A percentile compares a stretch with the other conserved stretches of the same genome.
phyloP scores from a whole-genome alignment of 2,888 invertebrate genomes.

The Hymenopus coronatus region DNA sequence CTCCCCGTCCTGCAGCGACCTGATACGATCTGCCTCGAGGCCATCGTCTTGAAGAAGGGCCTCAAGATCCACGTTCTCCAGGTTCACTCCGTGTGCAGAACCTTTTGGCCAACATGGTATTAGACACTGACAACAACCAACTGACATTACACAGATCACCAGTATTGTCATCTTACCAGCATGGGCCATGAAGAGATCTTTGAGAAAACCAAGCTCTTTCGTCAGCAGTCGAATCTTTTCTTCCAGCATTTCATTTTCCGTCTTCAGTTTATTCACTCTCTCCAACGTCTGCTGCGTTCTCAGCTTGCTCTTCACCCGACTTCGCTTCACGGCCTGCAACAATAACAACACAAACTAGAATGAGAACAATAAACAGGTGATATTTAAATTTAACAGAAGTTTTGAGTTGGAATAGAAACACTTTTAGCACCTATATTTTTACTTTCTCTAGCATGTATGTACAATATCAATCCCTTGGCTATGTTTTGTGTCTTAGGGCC shows the following conservation, averaged over 20 bases:
- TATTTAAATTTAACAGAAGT: neutral
- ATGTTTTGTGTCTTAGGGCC: too few species aligned
- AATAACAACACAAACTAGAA: too few species aligned
- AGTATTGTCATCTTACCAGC: slow-evolving; percentile 55
- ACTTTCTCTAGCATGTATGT: too few species aligned
- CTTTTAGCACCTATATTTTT: neutral
- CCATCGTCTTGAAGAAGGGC: slow-evolving; percentile 38
- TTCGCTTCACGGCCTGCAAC: slow-evolving; percentile 77
- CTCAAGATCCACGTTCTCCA: slow-evolving; percentile 43
- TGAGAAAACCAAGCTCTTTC: slow-evolving; percentile 74
- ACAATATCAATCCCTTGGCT: too few species aligned
- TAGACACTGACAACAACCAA: neutral
- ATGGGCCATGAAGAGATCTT: slow-evolving; percentile 77
- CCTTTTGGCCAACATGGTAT: slow-evolving; percentile 33
- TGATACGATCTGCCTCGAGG: slow-evolving; percentile 24
- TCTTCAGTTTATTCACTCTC: slow-evolving; percentile 69
- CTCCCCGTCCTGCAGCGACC: slow-evolving; percentile 30
- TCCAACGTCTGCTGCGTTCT: slow-evolving; percentile 74
- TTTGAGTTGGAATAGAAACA: too few species aligned
- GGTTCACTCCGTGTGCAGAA: slow-evolving; percentile 41
- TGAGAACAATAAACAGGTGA: too few species aligned
- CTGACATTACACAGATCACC: neutral
- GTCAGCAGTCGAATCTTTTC: slow-evolving; percentile 78
- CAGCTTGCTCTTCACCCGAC: slow-evolving; percentile 73
- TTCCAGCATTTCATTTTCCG: slow-evolving; percentile 75